phyloP scores from a whole-genome alignment of 1,140 invertebrate species.

The Neodiprion pinetum region DNA sequence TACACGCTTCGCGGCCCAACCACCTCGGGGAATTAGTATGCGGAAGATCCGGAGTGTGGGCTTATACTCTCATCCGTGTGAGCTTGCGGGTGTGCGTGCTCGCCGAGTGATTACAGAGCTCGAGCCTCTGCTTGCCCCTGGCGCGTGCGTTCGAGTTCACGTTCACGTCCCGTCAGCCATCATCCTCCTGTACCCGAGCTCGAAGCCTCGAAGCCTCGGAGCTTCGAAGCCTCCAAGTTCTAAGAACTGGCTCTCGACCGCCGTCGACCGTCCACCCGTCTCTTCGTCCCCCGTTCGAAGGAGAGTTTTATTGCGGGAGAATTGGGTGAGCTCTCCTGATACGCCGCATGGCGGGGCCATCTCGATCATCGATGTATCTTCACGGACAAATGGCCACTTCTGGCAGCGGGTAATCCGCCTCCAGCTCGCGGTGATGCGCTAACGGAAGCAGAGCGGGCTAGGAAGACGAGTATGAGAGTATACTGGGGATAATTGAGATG shows the following conservation, averaged over 20 bases:
- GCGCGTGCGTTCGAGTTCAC: constrained; percentile 54
- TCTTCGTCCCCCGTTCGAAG: constrained; percentile 21
- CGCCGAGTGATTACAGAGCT: constrained; percentile 59
- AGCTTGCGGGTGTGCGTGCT: constrained; percentile 33
- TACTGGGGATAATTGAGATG: background rate
- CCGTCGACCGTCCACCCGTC: background rate
- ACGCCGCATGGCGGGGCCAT: too few species aligned
- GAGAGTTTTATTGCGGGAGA: constrained; percentile 5
- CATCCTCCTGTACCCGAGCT: constrained; percentile 12
- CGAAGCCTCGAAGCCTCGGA: background rate
- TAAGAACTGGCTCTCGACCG: constrained; percentile 10
- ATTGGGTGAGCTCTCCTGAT: background rate
- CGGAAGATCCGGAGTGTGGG: constrained; percentile 8
- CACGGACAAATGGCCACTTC: too few species aligned
- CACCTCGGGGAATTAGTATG: constrained; percentile 1
- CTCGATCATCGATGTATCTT: background rate
- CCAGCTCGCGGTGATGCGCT: background rate
- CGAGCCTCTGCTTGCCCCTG: constrained; percentile 59
- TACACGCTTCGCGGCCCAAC: constrained; percentile 11
- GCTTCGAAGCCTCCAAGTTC: background rate
- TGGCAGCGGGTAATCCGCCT: too few species aligned
- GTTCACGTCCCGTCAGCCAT: constrained; percentile 25
- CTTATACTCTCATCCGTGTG: constrained; percentile 20
- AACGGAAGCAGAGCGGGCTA: background rate
- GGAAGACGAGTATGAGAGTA: background rate